Evolutionary conservation across 2,113 vertebrate genomes (phyloP).

Genomic region (Parus major): DNA sequence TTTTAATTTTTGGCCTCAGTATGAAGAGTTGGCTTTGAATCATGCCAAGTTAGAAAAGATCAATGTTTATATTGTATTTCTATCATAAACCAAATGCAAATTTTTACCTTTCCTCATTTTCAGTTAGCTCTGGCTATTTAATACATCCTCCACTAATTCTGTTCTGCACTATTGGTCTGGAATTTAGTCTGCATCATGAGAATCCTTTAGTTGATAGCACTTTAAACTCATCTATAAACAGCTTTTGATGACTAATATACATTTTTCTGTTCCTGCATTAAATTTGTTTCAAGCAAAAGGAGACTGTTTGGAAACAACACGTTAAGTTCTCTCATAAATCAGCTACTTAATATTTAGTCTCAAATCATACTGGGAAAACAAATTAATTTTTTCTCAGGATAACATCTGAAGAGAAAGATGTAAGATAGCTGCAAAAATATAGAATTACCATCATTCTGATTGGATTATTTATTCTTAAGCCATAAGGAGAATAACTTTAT

Average conservation of each 20-base stretch:
- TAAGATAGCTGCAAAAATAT: neutral
- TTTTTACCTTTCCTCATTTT: neutral
- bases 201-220: neutral
- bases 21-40: neutral
- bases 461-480: neutral
- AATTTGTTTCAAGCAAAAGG: conserved; percentile 26
- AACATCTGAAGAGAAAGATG: neutral
- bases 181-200: conserved; percentile 2
- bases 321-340: conserved; percentile 39
- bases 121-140: neutral
- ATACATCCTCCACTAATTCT: neutral
- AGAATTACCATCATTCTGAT: neutral
- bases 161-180: neutral
- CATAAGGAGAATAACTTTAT: neutral
- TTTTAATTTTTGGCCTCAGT: neutral
- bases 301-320: conserved; percentile 20
- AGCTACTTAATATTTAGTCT: conserved; percentile 50
- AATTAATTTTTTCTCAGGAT: neutral
- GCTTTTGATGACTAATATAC: conserved; percentile 49
- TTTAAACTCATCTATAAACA: conserved; percentile 40
- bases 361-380: neutral
- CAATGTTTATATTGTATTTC: neutral
- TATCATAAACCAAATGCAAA: neutral
- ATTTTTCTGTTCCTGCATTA: conserved; percentile 44
- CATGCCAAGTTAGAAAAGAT: neutral